phyloP scores from a whole-genome alignment of 2,113 vertebrate genomes.

The Hemibagrus wyckioides region DNA sequence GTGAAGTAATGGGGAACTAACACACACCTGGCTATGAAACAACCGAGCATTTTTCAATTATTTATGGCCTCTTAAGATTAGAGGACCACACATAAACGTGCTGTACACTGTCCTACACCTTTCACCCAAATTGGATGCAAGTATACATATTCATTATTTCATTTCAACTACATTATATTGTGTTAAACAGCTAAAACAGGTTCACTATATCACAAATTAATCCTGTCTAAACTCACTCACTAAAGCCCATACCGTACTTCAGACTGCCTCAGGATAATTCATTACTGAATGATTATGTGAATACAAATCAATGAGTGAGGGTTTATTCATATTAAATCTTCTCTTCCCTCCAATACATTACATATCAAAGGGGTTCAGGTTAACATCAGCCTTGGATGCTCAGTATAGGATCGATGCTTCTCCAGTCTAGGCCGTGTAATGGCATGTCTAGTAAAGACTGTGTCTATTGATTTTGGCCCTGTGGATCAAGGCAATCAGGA shows the following conservation, averaged over 20 bases:
- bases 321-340: neutral
- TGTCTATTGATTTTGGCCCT: constrained; percentile 8
- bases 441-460: neutral
- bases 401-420: neutral
- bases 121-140: neutral
- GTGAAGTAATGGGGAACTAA: neutral
- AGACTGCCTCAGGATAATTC: neutral
- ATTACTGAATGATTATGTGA: neutral
- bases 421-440: neutral
- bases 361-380: no score
- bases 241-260: neutral
- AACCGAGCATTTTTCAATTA: no score
- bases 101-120: neutral
- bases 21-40: neutral
- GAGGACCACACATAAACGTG: no score
- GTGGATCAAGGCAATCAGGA: neutral
- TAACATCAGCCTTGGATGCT: neutral
- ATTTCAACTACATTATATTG: neutral
- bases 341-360: neutral
- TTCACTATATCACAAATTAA: neutral
- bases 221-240: neutral
- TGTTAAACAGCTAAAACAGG: neutral
- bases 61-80: no score
- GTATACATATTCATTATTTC: neutral
- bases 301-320: neutral